phyloP scores from a whole-genome alignment of 2,888 invertebrate genomes.

The Volucella inanis region DNA sequence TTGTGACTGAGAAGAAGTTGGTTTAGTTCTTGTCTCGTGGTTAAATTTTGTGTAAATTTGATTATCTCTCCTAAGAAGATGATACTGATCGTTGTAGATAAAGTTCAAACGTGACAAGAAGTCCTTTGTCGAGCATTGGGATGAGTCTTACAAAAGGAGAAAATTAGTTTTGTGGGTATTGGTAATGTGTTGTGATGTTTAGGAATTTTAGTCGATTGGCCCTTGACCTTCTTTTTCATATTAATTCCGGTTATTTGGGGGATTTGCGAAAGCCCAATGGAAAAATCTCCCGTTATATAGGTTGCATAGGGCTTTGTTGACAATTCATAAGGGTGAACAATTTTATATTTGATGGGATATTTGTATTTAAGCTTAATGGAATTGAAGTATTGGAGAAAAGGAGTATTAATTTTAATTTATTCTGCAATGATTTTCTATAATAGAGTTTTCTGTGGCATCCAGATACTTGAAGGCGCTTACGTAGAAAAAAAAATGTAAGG shows the following conservation, averaged over 20 bases:
- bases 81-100: conserved; percentile 62
- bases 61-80: conserved; percentile 54
- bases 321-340: too few relatives aligned
- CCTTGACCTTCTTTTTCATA: conserved; percentile 66
- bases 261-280: conserved; percentile 28
- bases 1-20: conserved; percentile 1
- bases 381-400: too few relatives aligned
- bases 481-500: too few relatives aligned
- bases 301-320: too few relatives aligned
- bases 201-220: conserved; percentile 41
- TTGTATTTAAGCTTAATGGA: too few relatives aligned
- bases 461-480: too few relatives aligned
- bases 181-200: conserved; percentile 58
- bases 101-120: conserved; percentile 65
- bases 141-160: conserved; percentile 22
- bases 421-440: too few relatives aligned
- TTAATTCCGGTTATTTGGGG: conserved; percentile 54
- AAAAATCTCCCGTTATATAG: conserved; percentile 20
- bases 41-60: conserved; percentile 71
- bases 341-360: too few relatives aligned
- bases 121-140: conserved; percentile 21
- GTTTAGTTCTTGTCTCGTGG: conserved; percentile 40
- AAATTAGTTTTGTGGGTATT: conserved; percentile 60
- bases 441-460: too few relatives aligned
- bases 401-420: too few relatives aligned